phyloP scores from a whole-genome alignment of 2,797 vertebrate species.

The Leptatherina wallacei region DNA sequence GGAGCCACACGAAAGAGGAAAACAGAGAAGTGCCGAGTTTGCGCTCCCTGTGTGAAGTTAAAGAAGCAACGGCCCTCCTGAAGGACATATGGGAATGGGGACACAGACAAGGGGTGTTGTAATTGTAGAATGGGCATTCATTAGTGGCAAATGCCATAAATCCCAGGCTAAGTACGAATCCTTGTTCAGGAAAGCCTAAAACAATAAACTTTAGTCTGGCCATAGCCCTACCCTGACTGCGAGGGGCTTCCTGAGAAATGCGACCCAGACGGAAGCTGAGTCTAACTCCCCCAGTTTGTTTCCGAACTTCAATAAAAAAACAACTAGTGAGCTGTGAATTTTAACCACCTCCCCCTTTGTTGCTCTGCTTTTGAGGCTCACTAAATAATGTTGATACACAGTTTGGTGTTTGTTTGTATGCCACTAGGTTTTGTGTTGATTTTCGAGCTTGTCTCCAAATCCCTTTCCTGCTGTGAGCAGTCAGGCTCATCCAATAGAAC shows the following conservation, averaged over 20 bases:
- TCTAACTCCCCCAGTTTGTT: slow-evolving; percentile 74
- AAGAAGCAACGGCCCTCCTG: slow-evolving; percentile 88
- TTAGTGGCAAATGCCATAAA: slow-evolving; percentile 97
- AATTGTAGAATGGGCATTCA: slow-evolving; percentile 96
- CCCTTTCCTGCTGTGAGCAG: slow-evolving; percentile 79
- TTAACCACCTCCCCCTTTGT: slow-evolving; percentile 61
- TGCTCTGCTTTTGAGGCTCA: slow-evolving; percentile 63
- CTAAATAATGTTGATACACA: slow-evolving; percentile 77
- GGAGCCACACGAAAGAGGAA: slow-evolving; percentile 91
- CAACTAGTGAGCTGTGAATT: slow-evolving; percentile 77
- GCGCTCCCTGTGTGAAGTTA: slow-evolving; percentile 91
- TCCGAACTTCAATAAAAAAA: slow-evolving; percentile 80
- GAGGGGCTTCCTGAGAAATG: slow-evolving; percentile 90
- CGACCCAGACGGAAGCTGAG: slow-evolving; percentile 82
- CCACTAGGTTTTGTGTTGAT: slow-evolving; percentile 77
- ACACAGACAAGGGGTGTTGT: slow-evolving; percentile 88
- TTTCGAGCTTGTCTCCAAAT: slow-evolving; percentile 75
- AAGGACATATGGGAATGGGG: slow-evolving; percentile 92
- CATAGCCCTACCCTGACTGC: slow-evolving; percentile 86
- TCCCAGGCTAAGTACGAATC: slow-evolving; percentile 95
- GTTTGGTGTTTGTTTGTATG: slow-evolving; percentile 74
- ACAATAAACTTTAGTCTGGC: slow-evolving; percentile 94
- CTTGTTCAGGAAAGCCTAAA: slow-evolving; percentile 98
- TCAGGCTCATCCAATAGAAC: slow-evolving; percentile 81
- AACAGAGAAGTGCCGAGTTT: slow-evolving; percentile 92